These are phyloP conservation scores for Crioceris asparagi DNA, from an alignment of 2,888 invertebrate species.

Conservation along the genomic window DNA sequence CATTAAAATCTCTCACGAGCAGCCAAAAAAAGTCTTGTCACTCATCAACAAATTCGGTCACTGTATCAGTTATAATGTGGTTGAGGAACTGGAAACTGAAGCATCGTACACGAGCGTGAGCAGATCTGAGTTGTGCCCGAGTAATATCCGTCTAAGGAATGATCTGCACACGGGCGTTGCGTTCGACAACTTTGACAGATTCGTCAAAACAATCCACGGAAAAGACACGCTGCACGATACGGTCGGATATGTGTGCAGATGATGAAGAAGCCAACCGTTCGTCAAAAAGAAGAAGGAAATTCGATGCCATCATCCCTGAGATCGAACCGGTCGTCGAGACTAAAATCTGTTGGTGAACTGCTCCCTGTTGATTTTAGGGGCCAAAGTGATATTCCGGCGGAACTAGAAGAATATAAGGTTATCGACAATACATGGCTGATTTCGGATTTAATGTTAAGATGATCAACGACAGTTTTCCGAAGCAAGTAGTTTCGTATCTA, in stretches of 20 bases:
- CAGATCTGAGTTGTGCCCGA: conserved; percentile 16
- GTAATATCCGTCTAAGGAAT: conserved; percentile 17
- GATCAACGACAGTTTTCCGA: conserved; percentile 9
- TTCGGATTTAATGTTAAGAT: conserved; percentile 10
- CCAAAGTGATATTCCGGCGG: too few species aligned
- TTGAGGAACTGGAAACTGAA: conserved; percentile 18
- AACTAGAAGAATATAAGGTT: conserved; percentile 11
- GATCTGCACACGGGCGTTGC: conserved; percentile 20
- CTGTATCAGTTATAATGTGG: conserved; percentile 13
- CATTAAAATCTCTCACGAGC: conserved; percentile 6
- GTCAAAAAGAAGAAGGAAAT: too few species aligned
- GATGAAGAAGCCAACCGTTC: too few species aligned
- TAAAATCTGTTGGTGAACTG: conserved; percentile 8
- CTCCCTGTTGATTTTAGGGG: conserved; percentile 5
- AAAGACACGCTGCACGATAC: too few species aligned
- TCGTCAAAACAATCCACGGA: conserved; percentile 19
- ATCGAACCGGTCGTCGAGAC: too few species aligned
- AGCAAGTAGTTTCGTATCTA: conserved; percentile 20
- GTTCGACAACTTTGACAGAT: conserved; percentile 22
- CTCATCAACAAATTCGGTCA: conserved; percentile 18
- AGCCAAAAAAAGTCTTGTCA: conserved; percentile 19
- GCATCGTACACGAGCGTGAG: conserved; percentile 16
- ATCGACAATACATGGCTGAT: too few species aligned
- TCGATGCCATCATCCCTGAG: too few species aligned
- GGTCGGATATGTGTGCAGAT: too few species aligned